Evolutionary conservation across 2,797 vertebrate genomes (phyloP).

Genomic region (Lepus oiostolus): DNA sequence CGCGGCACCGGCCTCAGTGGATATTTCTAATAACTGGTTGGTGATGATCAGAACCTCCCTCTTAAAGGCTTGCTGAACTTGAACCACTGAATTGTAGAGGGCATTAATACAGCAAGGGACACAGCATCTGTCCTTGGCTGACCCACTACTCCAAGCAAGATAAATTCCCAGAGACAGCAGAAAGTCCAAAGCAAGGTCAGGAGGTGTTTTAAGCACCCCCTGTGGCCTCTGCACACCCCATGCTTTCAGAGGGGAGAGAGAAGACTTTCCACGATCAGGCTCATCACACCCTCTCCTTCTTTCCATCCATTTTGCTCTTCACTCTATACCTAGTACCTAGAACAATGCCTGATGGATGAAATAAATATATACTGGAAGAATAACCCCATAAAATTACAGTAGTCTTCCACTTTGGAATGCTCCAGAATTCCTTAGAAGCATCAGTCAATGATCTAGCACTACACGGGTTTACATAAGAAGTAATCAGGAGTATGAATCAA

Average conservation of each 20-base stretch:
- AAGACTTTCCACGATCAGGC: too few species aligned
- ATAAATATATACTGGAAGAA: neutral
- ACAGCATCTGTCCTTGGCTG: neutral
- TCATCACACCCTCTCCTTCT: neutral
- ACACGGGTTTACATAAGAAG: neutral
- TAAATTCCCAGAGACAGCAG: neutral
- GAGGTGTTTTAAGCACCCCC: neutral
- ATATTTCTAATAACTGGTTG: neutral
- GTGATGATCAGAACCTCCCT: neutral
- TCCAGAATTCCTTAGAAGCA: neutral
- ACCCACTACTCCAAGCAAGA: neutral
- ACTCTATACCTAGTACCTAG: neutral
- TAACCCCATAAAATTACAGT: conserved; percentile 5
- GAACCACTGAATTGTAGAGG: conserved; percentile 20
- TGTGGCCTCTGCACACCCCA: neutral
- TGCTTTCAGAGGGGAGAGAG: neutral
- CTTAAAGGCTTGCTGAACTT: neutral
- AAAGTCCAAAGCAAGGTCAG: neutral
- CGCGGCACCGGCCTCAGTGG: neutral
- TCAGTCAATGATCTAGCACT: neutral
- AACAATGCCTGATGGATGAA: neutral
- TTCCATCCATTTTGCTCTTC: neutral
- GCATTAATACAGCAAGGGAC: neutral
- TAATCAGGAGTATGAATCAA: neutral
- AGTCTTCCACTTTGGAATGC: neutral